A percentile compares a stretch with the other conserved stretches of the same genome.
Conservation (phyloP, 2,113 vertebrate species). For the Cisticola juncidis region DNA sequence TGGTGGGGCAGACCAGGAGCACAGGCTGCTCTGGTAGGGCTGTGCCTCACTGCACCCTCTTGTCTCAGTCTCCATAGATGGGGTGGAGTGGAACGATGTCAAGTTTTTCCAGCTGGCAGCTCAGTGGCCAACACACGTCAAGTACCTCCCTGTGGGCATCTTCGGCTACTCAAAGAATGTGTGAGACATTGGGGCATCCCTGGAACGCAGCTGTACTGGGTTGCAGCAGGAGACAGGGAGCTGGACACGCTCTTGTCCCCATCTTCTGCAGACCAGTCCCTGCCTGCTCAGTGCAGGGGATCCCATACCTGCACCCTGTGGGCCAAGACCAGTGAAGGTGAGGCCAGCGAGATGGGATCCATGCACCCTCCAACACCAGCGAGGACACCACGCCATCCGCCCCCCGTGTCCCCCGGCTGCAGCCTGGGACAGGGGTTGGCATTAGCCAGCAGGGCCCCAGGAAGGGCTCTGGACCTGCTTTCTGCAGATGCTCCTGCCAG, state of each 20-base stretch:
- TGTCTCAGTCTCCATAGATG: constrained; percentile 83
- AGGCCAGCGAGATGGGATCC: constrained; percentile 15
- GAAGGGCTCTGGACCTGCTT: background rate
- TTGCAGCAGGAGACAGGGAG: background rate
- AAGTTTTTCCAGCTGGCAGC: constrained; percentile 92
- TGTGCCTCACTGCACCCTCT: background rate
- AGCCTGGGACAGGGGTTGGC: background rate
- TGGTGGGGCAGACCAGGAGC: background rate
- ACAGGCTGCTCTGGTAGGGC: background rate
- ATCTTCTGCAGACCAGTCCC: background rate
- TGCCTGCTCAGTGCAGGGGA: background rate
- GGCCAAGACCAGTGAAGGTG: constrained; percentile 27
- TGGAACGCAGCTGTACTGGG: background rate
- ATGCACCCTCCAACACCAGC: constrained; percentile 18
- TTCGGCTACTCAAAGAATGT: constrained; percentile 83
- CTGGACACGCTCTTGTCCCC: background rate
- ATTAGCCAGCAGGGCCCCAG: background rate
- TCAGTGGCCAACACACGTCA: constrained; percentile 89
- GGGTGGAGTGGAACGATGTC: constrained; percentile 89
- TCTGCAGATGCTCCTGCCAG: background rate
- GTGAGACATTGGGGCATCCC: constrained; percentile 50
- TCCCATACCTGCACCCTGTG: background rate
- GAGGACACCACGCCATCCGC: constrained; percentile 19
- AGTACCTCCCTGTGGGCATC: constrained; percentile 88
- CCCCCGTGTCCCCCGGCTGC: background rate